Evolutionary conservation across 2,113 vertebrate species (phyloP), one percentile per base, ranked within the genome.

Genomic region (Petrocephalus microphthalmus): DNA sequence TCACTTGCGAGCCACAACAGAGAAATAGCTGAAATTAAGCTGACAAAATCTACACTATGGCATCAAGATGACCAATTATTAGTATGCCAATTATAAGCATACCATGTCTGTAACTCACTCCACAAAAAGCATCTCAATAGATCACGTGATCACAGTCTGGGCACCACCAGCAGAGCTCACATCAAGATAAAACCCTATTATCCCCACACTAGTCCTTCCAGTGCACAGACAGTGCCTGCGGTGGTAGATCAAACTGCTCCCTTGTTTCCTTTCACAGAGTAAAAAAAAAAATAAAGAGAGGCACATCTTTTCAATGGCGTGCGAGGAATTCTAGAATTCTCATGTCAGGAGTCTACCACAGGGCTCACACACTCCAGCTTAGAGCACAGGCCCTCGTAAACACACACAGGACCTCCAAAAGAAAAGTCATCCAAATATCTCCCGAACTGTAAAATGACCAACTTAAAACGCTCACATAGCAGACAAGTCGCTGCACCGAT

Each of bases 161-260:
- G 42, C 71, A 78, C 71, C 71, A 78, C 71, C 71, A 78, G 33
- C 33, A 47, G 45, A 13, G 81, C 81, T 83, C 81, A 83, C 45
- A 83, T 83, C 45, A 47, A 83, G 19, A 83, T 83, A 47, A 83
- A 83, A 83, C 42, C 42, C 81, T 83, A n/a, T 83, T 83, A 83
- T 47, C 42, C 19, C n/a, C 37, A 83, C 81, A 83, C 37, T 45
- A 49, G 45, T 49, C 42, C 81, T 83, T 83, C 45, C 81, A 83
- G 45, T 83, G 81, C 45, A 49, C 20, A 49, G 81, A 83, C 81
- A 47, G 20, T 22, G 81, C 45, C 42, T 47, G 42, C 45, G 7
- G 81, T 83, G 20, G 81, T 47, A 83, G 37, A 83, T 83, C 81
- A 45, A 83, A 83, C 45, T 83, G 81, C 19, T 45, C 45, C 45